A percentile compares a stretch with the other conserved stretches of the same genome.
Conservation (phyloP, 1,140 invertebrate species). For the Micrasema longulum region DNA sequence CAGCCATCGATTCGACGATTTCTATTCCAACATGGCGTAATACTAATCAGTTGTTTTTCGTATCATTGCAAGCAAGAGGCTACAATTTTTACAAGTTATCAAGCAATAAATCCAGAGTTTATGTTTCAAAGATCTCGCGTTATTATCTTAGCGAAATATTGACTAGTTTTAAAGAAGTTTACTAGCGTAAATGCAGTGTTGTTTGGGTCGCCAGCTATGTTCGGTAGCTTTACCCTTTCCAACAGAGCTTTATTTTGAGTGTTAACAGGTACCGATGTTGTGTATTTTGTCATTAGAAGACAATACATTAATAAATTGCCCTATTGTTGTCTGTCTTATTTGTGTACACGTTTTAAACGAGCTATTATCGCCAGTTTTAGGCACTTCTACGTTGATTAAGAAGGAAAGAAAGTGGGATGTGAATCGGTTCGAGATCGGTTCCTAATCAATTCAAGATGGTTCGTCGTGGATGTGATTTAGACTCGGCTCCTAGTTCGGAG, state of each 20-base stretch:
- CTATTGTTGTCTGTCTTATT: background rate
- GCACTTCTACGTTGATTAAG: too few relatives aligned
- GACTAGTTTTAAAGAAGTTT: slow-evolving; percentile 1
- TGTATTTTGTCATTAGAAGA: slow-evolving; percentile 13
- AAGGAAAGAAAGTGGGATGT: slow-evolving; percentile 25
- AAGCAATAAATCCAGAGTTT: too few relatives aligned
- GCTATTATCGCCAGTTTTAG: background rate
- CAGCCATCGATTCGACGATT: slow-evolving; percentile 50
- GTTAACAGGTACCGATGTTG: slow-evolving; percentile 34
- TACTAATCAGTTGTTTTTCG: slow-evolving; percentile 58
- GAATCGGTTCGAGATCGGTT: background rate
- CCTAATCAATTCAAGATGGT: slow-evolving; percentile 41
- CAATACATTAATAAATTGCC: background rate
- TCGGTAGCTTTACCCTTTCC: slow-evolving; percentile 38
- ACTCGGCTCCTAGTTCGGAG: slow-evolving; percentile 57
- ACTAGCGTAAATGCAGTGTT: slow-evolving; percentile 21
- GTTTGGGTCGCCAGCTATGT: slow-evolving; percentile 8
- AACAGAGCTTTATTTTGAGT: slow-evolving; percentile 39
- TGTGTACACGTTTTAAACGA: background rate
- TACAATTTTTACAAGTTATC: slow-evolving; percentile 30
- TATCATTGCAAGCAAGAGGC: slow-evolving; percentile 18
- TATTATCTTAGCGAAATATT: background rate
- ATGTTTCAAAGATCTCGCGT: background rate
- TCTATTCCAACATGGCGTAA: slow-evolving; percentile 65
- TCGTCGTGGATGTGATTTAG: slow-evolving; percentile 61